Conservation (phyloP, 2,888 invertebrate species). For the Caradrina kadenii region DNA sequence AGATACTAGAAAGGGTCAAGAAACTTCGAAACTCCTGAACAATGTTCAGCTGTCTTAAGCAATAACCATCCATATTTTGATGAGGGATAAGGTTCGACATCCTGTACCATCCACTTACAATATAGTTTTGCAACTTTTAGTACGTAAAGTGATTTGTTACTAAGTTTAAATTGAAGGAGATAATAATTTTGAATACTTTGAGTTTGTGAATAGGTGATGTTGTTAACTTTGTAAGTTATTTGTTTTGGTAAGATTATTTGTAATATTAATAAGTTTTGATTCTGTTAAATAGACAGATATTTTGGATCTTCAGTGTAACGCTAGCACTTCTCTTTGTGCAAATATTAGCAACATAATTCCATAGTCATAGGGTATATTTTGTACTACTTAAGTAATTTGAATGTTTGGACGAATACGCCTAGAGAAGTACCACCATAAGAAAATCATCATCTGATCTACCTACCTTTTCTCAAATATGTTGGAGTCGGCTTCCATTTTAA, state of each 20-base stretch:
- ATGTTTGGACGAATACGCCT: too few species aligned
- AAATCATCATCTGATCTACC: too few species aligned
- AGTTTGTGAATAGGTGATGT: not conserved
- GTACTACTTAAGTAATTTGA: too few species aligned
- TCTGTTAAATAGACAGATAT: too few species aligned
- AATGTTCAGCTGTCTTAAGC: constrained; percentile 30
- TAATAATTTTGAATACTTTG: not conserved
- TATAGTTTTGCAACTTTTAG: constrained; percentile 18
- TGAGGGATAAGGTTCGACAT: constrained; percentile 17
- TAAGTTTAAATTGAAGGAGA: constrained; percentile 8
- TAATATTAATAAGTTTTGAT: too few species aligned
- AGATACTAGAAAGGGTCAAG: constrained; percentile 10
- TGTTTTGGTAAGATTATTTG: not conserved
- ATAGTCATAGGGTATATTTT: too few species aligned
- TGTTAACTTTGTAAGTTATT: not conserved
- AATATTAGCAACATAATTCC: too few species aligned
- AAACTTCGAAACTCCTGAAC: constrained; percentile 26
- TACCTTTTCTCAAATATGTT: too few species aligned
- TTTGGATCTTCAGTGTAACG: too few species aligned
- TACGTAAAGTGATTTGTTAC: constrained; percentile 25
- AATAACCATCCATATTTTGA: constrained; percentile 46
- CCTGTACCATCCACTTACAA: constrained; percentile 15
- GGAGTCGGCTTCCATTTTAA: too few species aligned
- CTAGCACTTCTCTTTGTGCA: too few species aligned
- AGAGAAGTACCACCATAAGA: too few species aligned